Evolutionary conservation across 2,113 vertebrate species (phyloP), one percentile per base, ranked within the genome.

Genomic region (Pterocles gutturalis): DNA sequence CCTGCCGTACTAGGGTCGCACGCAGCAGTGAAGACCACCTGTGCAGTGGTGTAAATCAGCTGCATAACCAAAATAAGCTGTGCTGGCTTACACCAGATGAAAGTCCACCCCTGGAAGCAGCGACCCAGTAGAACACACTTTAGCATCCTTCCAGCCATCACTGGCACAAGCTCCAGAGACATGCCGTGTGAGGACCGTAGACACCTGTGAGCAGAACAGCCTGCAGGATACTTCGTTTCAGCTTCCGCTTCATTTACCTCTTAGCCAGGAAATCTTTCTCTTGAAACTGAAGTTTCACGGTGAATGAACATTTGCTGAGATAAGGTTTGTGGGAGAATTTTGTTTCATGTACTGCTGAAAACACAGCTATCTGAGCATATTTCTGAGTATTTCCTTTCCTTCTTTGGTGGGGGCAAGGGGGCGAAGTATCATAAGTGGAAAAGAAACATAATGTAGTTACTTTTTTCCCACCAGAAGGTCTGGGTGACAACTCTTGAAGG

Each of bases 221-320:
- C 1, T 2, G 29, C 69, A n/a, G 0, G 2, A n/a, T 5, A 2
- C 45, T 51, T 60, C 3, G 0, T 66, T 73, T 80, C 78, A 80
- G 29, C 67, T 84, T 84, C 86, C 82, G 51, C 29, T 76, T 51
- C 7, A 26, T 85, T 60, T 78, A 33, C 41, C 17, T 89, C 71
- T 91, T 36, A 66, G 46, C 38, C 49, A 70, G 65, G 70, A 91
- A 91, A 73, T 78, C 38, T 82, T 82, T 72, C 25, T 85, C 80
- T 78, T 41, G 33, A 91, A 78, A 69, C 11, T 20, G 36, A 85
- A 86, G 71, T 93, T 96, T 93, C 75, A n/a, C 12, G 83, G 71
- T 93, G 80, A 95, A 81, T 70, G 46, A 70, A 51, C 34, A 5
- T 60, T 55, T 90, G 53, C 51, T 26, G 84, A 75, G 66, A 71